A percentile compares a stretch with the other conserved stretches of the same genome.
Evolutionary conservation across 2,113 vertebrate genomes (phyloP).

Genomic region (Gnathonemus longibarbis): DNA sequence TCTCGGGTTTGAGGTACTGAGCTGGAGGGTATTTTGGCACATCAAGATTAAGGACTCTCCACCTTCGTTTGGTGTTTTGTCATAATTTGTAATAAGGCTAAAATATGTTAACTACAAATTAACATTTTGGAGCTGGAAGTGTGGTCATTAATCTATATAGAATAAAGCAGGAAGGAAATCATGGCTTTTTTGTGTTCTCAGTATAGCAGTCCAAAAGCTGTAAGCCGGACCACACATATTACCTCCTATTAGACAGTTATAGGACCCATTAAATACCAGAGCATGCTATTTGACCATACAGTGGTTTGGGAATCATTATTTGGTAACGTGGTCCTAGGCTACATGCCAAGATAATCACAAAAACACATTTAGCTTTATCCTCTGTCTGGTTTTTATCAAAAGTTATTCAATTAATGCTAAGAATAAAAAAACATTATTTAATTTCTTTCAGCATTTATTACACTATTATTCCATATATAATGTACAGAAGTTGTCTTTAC

Average conservation of each 20-base stretch:
- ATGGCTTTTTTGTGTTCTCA: not conserved
- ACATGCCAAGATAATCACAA: too few species aligned
- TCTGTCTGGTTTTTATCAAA: too few species aligned
- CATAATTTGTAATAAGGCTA: not conserved
- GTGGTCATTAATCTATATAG: not conserved
- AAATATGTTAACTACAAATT: not conserved
- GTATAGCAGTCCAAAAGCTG: too few species aligned
- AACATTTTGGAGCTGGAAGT: not conserved
- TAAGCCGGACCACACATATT: too few species aligned
- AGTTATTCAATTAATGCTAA: not conserved
- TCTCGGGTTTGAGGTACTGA: not conserved
- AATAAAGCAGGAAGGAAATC: not conserved
- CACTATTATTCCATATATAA: not conserved
- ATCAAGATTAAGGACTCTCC: not conserved
- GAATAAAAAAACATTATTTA: not conserved
- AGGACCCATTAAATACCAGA: too few species aligned
- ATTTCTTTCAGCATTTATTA: not conserved
- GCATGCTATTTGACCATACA: too few species aligned
- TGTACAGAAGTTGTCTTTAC: not conserved
- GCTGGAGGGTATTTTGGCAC: not conserved
- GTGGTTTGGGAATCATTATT: too few species aligned
- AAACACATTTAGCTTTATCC: too few species aligned
- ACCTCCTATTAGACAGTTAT: too few species aligned
- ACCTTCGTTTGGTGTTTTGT: too few species aligned
- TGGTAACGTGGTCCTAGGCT: too few species aligned